These are phyloP conservation scores for Porites lutea DNA, from an alignment of 64 coral and sea anemone species.

Conservation along the genomic window DNA sequence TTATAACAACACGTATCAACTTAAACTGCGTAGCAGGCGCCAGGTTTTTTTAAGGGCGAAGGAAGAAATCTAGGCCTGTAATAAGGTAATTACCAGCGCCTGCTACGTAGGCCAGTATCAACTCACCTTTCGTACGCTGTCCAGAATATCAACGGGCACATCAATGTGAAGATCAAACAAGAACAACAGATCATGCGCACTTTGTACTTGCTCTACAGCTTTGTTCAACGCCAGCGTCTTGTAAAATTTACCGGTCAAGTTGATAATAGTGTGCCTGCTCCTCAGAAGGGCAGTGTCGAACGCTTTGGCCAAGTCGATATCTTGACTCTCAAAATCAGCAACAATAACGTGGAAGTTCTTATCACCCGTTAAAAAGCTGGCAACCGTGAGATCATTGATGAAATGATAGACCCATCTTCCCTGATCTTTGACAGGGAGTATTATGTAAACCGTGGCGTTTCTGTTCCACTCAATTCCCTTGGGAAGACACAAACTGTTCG, in stretches of 20 bases:
- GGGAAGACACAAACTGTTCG: not conserved
- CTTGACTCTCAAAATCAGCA: constrained; percentile 48
- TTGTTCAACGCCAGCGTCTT: constrained; percentile 48
- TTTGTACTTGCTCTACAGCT: not conserved
- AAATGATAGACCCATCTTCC: constrained; percentile 22
- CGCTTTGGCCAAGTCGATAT: constrained; percentile 38
- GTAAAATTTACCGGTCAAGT: constrained; percentile 45
- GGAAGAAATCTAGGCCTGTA: too few species aligned
- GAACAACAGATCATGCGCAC: not conserved
- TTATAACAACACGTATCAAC: too few species aligned
- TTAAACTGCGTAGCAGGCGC: too few species aligned
- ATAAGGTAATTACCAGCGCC: too few species aligned
- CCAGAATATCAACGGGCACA: not conserved
- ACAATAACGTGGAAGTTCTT: constrained; percentile 2
- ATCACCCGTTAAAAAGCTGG: not conserved
- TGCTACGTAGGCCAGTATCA: too few species aligned
- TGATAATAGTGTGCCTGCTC: constrained; percentile 44
- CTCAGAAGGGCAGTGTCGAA: constrained; percentile 43
- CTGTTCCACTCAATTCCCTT: constrained; percentile 4
- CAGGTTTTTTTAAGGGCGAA: too few species aligned
- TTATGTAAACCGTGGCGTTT: not conserved
- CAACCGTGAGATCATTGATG: constrained; percentile 3
- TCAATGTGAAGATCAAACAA: not conserved
- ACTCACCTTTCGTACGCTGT: too few species aligned
- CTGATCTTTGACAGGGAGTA: constrained; percentile 9